Evolutionary conservation across 2,113 vertebrate genomes (phyloP).

Genomic region (Ceratotherium simum): DNA sequence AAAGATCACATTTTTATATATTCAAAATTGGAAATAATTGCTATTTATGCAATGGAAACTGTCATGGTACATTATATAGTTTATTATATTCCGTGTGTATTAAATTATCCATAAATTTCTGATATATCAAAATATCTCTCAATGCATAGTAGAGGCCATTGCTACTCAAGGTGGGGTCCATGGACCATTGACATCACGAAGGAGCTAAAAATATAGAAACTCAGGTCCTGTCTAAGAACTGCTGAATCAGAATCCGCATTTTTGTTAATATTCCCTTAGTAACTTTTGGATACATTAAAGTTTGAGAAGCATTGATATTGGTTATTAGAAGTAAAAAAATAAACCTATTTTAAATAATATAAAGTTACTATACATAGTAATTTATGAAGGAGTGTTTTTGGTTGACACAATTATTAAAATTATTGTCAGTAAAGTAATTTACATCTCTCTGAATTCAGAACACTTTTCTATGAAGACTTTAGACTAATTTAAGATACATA

Average conservation of each 20-base stretch:
- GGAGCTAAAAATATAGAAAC: background rate
- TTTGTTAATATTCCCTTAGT: background rate
- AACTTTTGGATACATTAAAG: background rate
- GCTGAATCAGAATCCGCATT: background rate
- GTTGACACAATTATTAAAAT: background rate
- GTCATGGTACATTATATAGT: background rate
- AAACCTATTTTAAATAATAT: background rate
- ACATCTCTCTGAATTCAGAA: background rate
- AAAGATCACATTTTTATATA: background rate
- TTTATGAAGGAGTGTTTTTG: background rate
- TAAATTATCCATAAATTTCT: background rate
- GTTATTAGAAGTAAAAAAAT: background rate
- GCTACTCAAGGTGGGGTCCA: background rate
- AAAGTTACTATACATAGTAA: background rate
- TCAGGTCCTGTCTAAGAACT: background rate
- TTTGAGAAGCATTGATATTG: background rate
- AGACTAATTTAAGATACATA: background rate
- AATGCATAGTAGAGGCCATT: background rate
- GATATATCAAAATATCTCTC: background rate
- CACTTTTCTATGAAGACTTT: background rate
- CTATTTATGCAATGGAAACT: background rate
- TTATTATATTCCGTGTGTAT: background rate
- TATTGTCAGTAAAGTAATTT: background rate
- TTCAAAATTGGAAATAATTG: background rate
- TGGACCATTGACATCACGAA: background rate